These are phyloP conservation scores for Anoncus sp. DNA, from an alignment of 2,888 invertebrate genomes.

Conservation along the genomic window DNA sequence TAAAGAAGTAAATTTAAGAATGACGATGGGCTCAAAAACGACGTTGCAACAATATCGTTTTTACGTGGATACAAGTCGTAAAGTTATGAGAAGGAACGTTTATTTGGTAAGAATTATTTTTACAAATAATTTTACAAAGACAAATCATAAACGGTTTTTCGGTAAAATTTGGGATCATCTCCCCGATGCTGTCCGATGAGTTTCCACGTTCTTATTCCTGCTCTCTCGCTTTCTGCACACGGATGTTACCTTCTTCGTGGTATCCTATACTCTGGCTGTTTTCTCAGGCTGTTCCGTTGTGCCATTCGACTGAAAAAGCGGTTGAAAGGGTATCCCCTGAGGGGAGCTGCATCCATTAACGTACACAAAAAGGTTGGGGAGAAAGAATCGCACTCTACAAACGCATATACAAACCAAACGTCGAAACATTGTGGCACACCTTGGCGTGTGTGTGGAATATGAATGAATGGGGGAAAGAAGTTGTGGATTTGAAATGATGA, in stretches of 20 bases:
- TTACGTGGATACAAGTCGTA: background rate
- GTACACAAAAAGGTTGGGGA: conserved; percentile 62
- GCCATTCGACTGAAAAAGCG: conserved; percentile 19
- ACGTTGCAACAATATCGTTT: background rate
- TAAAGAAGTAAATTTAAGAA: too few relatives aligned
- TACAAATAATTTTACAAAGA: too few relatives aligned
- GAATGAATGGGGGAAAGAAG: conserved; percentile 75
- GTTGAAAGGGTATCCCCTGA: conserved; percentile 67
- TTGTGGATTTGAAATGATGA: conserved; percentile 80
- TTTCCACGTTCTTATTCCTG: conserved; percentile 61
- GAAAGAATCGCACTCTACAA: conserved; percentile 18
- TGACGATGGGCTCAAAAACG: background rate
- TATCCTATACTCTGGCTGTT: conserved; percentile 35
- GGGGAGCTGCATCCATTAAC: conserved; percentile 79
- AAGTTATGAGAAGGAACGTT: background rate
- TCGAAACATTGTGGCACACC: conserved; percentile 28
- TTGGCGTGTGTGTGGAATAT: conserved; percentile 73
- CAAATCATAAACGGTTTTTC: too few relatives aligned
- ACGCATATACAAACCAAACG: conserved; percentile 25
- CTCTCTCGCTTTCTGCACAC: conserved; percentile 23
- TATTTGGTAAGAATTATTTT: too few relatives aligned
- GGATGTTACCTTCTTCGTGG: conserved; percentile 22
- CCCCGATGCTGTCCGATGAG: conserved; percentile 69
- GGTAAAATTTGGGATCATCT: conserved; percentile 75
- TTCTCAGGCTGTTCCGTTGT: conserved; percentile 33